These are phyloP conservation scores for Pinna nobilis DNA, from an alignment of 1,140 invertebrate species.

Conservation along the genomic window DNA sequence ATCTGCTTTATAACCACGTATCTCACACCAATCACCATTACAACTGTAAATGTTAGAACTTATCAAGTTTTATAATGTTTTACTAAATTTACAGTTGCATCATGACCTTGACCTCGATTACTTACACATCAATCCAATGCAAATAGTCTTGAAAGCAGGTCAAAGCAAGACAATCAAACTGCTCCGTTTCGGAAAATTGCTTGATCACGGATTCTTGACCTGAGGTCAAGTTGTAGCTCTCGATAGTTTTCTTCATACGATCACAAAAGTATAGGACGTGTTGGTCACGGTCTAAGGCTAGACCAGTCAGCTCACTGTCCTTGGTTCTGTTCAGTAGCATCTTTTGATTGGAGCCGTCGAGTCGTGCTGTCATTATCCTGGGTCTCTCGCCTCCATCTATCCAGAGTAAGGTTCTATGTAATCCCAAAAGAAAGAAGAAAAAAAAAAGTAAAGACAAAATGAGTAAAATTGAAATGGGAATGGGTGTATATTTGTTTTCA, in stretches of 20 bases:
- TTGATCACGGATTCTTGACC: background rate
- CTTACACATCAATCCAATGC: constrained; percentile 80
- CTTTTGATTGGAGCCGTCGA: constrained; percentile 89
- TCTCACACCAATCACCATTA: too few relatives aligned
- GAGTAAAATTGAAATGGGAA: too few relatives aligned
- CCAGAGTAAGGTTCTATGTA: too few relatives aligned
- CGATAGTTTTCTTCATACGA: background rate
- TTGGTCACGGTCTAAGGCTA: constrained; percentile 83
- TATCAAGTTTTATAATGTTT: too few relatives aligned
- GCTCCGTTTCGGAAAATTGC: background rate
- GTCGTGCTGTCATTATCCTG: constrained; percentile 76
- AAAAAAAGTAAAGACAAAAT: too few relatives aligned
- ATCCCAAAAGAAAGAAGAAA: too few relatives aligned
- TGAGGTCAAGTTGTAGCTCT: background rate
- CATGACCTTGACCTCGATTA: constrained; percentile 5
- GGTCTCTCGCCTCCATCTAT: too few relatives aligned
- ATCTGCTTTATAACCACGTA: too few relatives aligned
- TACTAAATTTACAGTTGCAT: background rate
- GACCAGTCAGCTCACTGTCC: constrained; percentile 78
- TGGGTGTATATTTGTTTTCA: too few relatives aligned
- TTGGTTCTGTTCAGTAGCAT: constrained; percentile 78
- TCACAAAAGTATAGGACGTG: constrained; percentile 95
- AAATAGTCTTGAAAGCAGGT: constrained; percentile 75
- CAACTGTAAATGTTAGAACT: too few relatives aligned
- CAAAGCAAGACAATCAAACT: constrained; percentile 4